Conservation (phyloP, 2,113 vertebrate genomes). For the Notiomystis cincta region DNA sequence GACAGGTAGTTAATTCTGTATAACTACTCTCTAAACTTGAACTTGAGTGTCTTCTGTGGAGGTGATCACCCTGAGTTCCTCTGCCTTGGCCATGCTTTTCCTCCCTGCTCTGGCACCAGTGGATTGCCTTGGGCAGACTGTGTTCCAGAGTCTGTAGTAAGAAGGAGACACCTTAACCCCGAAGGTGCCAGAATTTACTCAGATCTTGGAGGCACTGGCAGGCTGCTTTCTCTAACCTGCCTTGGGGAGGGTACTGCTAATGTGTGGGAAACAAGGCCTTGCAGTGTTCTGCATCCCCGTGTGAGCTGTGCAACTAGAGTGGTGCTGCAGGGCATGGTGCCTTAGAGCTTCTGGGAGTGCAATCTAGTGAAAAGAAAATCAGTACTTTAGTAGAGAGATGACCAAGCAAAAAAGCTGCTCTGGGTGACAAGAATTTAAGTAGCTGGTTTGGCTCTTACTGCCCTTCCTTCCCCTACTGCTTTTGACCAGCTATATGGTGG, state of each 20-base stretch:
- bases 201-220: neutral
- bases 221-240: accelerated
- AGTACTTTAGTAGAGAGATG: neutral
- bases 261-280: neutral
- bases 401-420: neutral
- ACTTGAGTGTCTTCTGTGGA: neutral
- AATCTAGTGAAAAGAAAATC: neutral
- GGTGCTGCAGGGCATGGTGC: neutral
- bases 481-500: neutral
- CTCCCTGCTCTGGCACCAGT: neutral
- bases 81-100: neutral
- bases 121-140: neutral
- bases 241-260: neutral
- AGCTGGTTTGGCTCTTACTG: neutral
- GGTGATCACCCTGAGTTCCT: neutral
- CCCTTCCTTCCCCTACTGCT: neutral
- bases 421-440: neutral
- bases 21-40: neutral
- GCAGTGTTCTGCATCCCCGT: neutral
- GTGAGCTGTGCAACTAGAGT: neutral
- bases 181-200: neutral
- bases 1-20: slow-evolving; percentile 82
- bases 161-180: neutral
- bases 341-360: neutral
- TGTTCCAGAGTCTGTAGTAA: neutral